Evolutionary conservation across 37 sponge, comb jelly and placozoan genomes (phyloP).

Genomic region (Theonella swinhoei): DNA sequence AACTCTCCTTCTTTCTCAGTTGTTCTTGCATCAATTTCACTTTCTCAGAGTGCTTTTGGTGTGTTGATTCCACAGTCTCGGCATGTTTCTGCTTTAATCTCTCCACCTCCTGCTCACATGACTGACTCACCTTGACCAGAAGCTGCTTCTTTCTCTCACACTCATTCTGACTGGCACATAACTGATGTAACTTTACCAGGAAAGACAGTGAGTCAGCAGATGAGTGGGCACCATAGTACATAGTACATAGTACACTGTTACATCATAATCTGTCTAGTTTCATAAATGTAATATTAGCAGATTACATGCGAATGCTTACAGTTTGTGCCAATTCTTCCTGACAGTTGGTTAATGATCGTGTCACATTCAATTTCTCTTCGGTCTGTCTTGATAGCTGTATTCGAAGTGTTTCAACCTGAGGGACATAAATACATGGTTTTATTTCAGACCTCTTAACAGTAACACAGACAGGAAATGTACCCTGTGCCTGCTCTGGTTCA

Average conservation of each 20-base stretch:
- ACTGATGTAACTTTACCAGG: slow-evolving; percentile 4
- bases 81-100: not conserved
- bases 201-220: not conserved
- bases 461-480: slow-evolving; percentile 27
- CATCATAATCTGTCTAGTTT: no score
- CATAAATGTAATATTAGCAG: no score
- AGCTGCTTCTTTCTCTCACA: not conserved
- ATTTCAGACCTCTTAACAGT: no score
- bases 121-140: not conserved
- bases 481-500: slow-evolving; percentile 30
- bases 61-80: not conserved
- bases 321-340: slow-evolving; percentile 4
- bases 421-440: no score
- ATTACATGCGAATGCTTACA: no score
- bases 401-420: slow-evolving; percentile 18
- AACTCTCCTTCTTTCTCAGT: not conserved
- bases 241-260: no score
- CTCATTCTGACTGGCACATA: slow-evolving; percentile 4
- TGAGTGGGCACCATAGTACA: no score
- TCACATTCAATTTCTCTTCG: slow-evolving; percentile 17
- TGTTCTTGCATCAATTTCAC: not conserved
- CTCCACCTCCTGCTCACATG: not conserved
- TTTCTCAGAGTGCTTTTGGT: not conserved
- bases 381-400: slow-evolving; percentile 12
- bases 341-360: not conserved